A percentile compares a stretch with the other conserved stretches of the same genome.
Evolutionary conservation across 2,113 vertebrate species (phyloP).

Genomic region (Poicephalus gulielmi): DNA sequence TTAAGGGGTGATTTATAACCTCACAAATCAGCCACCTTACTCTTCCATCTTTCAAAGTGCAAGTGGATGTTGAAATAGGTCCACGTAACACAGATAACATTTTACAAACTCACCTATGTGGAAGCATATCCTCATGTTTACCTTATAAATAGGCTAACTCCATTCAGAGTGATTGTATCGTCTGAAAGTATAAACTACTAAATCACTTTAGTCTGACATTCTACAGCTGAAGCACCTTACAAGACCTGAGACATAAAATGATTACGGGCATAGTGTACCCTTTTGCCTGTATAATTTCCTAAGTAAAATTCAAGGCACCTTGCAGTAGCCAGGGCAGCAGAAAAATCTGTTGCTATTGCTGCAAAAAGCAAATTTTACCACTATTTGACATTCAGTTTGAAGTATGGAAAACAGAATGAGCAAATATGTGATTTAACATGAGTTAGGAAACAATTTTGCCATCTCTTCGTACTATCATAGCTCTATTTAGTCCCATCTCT

Average conservation of each 20-base stretch:
- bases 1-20: background rate
- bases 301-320: background rate
- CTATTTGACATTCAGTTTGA: background rate
- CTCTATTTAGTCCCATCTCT: background rate
- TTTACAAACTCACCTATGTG: background rate
- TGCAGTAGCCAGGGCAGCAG: background rate
- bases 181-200: background rate
- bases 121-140: background rate
- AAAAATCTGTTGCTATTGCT: background rate
- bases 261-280: background rate
- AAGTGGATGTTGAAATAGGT: background rate
- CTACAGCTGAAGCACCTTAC: background rate
- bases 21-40: background rate
- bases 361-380: background rate
- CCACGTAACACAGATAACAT: background rate
- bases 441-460: background rate
- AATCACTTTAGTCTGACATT: background rate
- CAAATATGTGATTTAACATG: background rate
- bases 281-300: background rate
- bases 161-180: background rate
- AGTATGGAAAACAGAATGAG: background rate
- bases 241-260: background rate
- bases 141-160: background rate
- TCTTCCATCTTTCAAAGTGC: background rate
- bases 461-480: background rate